Evolutionary conservation across 2,113 vertebrate species (phyloP).

Genomic region (Vidua chalybeata): DNA sequence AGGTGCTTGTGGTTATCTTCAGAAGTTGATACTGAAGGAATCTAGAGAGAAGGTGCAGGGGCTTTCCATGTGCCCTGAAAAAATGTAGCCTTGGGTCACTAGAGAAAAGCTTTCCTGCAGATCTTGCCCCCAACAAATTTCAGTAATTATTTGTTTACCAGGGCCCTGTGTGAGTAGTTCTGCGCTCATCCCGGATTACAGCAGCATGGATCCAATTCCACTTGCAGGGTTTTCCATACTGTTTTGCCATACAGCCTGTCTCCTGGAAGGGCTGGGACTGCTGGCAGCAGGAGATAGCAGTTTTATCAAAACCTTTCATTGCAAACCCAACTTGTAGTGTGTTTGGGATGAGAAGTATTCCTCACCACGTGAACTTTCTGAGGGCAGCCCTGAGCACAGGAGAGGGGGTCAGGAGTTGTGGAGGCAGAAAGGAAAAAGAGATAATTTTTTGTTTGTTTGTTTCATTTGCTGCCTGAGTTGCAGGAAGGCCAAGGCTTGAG

Average conservation of each 20-base stretch:
- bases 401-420: not conserved
- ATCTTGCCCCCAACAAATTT: not conserved
- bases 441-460: not conserved
- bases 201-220: not conserved
- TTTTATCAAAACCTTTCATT: not conserved
- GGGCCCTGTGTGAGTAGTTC: not conserved
- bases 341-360: not conserved
- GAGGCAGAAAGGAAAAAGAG: not conserved
- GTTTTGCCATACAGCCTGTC: not conserved
- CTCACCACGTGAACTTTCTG: not conserved
- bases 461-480: not conserved
- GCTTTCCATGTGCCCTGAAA: accelerated
- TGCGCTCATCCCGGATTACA: not conserved
- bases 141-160: not conserved
- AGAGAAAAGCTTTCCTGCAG: not conserved
- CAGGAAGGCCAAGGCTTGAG: not conserved
- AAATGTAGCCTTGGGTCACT: not conserved
- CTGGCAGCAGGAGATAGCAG: not conserved
- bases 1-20: not conserved
- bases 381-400: not conserved
- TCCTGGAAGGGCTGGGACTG: not conserved
- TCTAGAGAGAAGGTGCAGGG: not conserved
- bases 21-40: not conserved
- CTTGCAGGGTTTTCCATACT: not conserved
- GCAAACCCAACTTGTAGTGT: not conserved